These are phyloP conservation scores for Enteromius trimaculatus DNA, from an alignment of 2,797 vertebrate genomes.

Conservation along the genomic window DNA sequence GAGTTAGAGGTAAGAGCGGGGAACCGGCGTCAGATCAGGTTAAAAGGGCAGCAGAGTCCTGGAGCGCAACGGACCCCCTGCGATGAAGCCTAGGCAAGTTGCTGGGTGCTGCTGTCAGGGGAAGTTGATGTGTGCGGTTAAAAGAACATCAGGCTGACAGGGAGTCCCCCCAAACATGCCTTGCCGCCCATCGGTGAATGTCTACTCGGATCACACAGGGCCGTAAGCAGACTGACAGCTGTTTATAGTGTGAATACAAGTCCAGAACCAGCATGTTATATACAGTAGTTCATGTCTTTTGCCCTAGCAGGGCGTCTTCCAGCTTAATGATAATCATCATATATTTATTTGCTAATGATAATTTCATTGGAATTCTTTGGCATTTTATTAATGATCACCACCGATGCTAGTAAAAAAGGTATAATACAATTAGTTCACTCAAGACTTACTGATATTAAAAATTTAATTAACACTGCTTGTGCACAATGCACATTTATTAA, in stretches of 20 bases:
- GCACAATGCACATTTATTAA: no score
- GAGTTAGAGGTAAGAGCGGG: constrained; percentile 38
- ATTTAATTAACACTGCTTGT: no score
- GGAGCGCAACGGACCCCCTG: neutral
- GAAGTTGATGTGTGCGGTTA: constrained; percentile 68
- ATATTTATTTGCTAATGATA: neutral
- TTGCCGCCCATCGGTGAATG: constrained; percentile 66
- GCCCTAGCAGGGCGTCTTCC: neutral
- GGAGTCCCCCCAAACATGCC: constrained; percentile 56
- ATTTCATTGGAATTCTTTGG: neutral
- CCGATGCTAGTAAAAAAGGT: no score
- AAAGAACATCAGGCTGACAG: constrained; percentile 79
- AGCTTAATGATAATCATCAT: neutral
- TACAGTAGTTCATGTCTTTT: neutral
- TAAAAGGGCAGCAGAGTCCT: constrained; percentile 12
- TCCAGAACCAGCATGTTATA: constrained; percentile 5
- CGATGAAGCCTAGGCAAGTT: constrained; percentile 53
- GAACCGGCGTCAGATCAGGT: neutral
- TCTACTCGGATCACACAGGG: constrained; percentile 77
- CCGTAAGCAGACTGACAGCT: constrained; percentile 60
- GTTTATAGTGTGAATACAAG: neutral
- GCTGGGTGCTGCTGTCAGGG: constrained; percentile 72
- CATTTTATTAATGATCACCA: neutral
- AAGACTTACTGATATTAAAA: no score
- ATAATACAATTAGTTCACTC: no score